Evolutionary conservation across 2,113 vertebrate genomes (phyloP), one percentile per base, ranked within the genome.

Genomic region (Lipophrys pholis): DNA sequence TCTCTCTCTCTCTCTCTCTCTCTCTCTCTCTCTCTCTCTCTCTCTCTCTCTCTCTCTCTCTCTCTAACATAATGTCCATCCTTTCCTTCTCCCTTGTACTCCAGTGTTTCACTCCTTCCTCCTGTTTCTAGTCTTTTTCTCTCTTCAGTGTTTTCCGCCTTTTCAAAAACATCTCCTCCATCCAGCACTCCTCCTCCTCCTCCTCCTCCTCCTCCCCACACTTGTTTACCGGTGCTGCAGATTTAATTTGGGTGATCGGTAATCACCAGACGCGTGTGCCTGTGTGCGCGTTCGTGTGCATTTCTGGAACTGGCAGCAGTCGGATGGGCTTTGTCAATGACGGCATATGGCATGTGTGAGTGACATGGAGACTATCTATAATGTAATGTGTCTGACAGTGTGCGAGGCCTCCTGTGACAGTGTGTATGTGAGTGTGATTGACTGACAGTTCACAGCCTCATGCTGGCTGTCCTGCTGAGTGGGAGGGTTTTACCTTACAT

Each of bases 311-410:
- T 59, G 76, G 53, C 80, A 76, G 75, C 78, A 76, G 73, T 80
- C 81, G 75, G 79, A 81, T 52, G 75, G 68, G 45, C 61, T 66
- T 72, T 58, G 77, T 83, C 79, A 73, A 3, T 80, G 80, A 82
- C 65, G 52, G 59, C 78, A 69, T 65, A 78, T 82, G 78, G 60
- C 39, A 57, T 78, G 68, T 76, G 76, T 81, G 73, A 86, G 59
- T 83, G 84, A 75, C 83, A 78, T 21, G 45, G 15, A 15, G 71
- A 48, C 64, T 56, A 40, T 75, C 73, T 78, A 65, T 61, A 62
- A 48, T 73, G 64, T 67, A 52, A 69, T 38, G 54, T 48, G 61
- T 72, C 6, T 75, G 63, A 60, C 40, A 8, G 66, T 53, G 69
- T 9, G 12, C 51, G 62, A 43, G 42, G 42, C 42, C 42, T 9